Conservation (phyloP, 2,113 vertebrate genomes). For the Eudyptes chrysolophus region DNA sequence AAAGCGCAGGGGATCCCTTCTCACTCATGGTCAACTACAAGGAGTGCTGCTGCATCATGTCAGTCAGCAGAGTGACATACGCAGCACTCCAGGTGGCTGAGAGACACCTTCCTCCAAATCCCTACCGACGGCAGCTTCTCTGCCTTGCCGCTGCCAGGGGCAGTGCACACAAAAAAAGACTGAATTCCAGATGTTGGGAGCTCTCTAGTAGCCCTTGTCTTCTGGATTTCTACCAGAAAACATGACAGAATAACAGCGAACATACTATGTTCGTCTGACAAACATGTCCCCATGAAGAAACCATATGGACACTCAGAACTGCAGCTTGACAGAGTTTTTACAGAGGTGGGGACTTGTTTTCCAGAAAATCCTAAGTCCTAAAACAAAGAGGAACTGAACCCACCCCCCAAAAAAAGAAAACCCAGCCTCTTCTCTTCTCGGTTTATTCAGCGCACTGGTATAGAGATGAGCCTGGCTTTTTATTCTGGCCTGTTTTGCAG, state of each 20-base stretch:
- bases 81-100: neutral
- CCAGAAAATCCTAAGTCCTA: neutral
- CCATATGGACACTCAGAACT: neutral
- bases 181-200: neutral
- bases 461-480: neutral
- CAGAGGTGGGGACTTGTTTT: neutral
- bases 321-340: neutral
- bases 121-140: neutral
- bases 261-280: neutral
- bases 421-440: neutral
- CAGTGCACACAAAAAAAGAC: neutral
- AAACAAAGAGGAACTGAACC: neutral
- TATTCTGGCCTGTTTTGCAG: neutral
- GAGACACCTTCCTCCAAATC: neutral
- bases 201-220: neutral
- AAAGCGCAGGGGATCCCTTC: neutral
- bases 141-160: neutral
- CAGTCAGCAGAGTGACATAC: neutral
- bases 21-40: neutral
- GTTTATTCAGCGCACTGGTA: neutral
- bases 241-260: neutral
- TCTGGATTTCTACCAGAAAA: neutral
- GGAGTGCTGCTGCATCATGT: neutral
- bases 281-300: neutral
- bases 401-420: too few species aligned